These are phyloP conservation scores for Apostichopus leukothele DNA, from an alignment of 53 echinoderm and acorn worm species.

Conservation along the genomic window DNA sequence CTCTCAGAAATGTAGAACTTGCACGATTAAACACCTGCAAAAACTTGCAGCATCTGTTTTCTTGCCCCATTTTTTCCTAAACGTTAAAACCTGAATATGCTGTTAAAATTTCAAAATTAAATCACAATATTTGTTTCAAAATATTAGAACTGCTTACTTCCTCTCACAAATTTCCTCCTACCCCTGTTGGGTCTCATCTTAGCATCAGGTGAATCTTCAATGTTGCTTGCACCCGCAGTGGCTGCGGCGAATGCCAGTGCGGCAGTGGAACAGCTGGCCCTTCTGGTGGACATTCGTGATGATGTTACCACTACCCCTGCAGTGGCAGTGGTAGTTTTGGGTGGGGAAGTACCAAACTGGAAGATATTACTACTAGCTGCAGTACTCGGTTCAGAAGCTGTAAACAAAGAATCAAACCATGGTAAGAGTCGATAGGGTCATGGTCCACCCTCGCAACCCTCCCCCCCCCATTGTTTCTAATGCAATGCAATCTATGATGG, in stretches of 20 bases:
- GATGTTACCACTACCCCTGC: conserved; percentile 99
- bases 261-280: conserved; percentile 92
- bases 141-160: conserved; percentile 60
- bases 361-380: conserved; percentile 59
- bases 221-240: conserved; percentile 85
- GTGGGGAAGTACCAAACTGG: conserved; percentile 89
- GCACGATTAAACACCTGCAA: too few species aligned
- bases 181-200: conserved; percentile 60
- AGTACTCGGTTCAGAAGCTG: conserved; percentile 33
- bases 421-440: too few species aligned
- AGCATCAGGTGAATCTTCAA: conserved; percentile 59
- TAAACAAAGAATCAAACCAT: background rate
- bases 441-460: background rate
- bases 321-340: conserved; percentile 64
- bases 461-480: background rate
- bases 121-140: background rate
- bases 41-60: background rate
- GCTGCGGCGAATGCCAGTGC: conserved; percentile 92
- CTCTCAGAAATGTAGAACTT: background rate
- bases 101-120: too few species aligned
- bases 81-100: too few species aligned
- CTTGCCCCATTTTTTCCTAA: too few species aligned
- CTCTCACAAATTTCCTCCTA: conserved; percentile 58
- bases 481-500: background rate
- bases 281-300: conserved; percentile 90